Evolutionary conservation across 37 sponge, comb jelly and placozoan species (phyloP).

Genomic region (Halichondria panicea): DNA sequence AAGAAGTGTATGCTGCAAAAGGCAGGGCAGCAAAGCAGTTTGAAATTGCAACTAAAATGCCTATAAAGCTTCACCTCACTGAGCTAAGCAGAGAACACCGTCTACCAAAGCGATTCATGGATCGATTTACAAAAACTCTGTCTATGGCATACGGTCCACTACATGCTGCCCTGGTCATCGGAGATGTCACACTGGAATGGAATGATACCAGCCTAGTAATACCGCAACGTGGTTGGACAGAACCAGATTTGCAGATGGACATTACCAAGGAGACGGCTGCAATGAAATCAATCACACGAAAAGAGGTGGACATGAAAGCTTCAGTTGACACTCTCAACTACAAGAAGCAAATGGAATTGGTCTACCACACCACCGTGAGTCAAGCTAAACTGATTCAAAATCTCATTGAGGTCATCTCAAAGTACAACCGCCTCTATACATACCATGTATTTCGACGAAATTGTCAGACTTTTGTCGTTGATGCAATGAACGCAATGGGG

Average conservation of each 20-base stretch:
- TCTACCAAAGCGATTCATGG: neutral
- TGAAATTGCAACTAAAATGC: neutral
- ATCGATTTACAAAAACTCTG: neutral
- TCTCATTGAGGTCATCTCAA: slow-evolving; percentile 1
- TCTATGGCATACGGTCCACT: neutral
- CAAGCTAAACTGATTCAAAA: slow-evolving; percentile 20
- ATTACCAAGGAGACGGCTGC: neutral
- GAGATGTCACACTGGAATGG: slow-evolving; percentile 8
- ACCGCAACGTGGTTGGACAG: neutral
- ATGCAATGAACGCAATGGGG: slow-evolving; percentile 4
- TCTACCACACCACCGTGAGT: neutral
- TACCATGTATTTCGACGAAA: slow-evolving; percentile 7
- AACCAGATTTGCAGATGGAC: neutral
- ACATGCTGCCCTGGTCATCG: neutral
- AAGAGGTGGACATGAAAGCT: neutral
- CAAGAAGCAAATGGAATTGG: neutral
- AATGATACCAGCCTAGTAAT: slow-evolving; percentile 4
- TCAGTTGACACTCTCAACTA: neutral
- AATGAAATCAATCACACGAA: neutral
- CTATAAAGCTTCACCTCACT: neutral
- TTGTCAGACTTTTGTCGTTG: slow-evolving; percentile 24
- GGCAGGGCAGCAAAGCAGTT: neutral
- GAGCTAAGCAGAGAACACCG: neutral
- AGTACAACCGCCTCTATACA: slow-evolving; percentile 6
- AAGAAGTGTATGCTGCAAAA: neutral